Evolutionary conservation across 2,113 vertebrate species (phyloP), one percentile per base, ranked within the genome.

Genomic region (Fukomys damarensis): DNA sequence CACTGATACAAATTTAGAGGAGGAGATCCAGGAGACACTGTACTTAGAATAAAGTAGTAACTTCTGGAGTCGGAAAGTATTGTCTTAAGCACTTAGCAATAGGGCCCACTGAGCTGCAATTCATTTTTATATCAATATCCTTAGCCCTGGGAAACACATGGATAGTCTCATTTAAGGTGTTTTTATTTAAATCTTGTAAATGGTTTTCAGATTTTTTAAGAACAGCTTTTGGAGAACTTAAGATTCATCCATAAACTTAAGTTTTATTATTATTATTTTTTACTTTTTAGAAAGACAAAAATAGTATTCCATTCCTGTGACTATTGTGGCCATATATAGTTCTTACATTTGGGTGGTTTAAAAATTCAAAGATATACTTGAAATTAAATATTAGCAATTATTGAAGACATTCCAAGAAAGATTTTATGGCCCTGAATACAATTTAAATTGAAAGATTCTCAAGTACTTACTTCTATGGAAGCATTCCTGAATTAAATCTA

Each of bases 351-450:
- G 30, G 3, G 68, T 58, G 41, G 5, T 11, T 96, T 81, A 93
- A 91, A 72, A 66, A 77, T 83, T 91, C 54, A 88, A 65, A 59
- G 20, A 22, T 17, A 84, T 1, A 46, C 20, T 38, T 76, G 17
- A 68, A 32, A 22, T 63, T 4, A 94, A 87, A 87, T 90, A 93
- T 41, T 92, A 92, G 28, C 35, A 92, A 86, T 63, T 65, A 19
- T 41, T 72, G 54, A 79, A 80, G 49, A 56, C 17, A 76, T 81
- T 87, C 35, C 7, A 49, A 72, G 30, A 95, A 84, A 95, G 28
- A 1, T 66, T 96, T 24, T 82, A 41, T 43, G 24, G 63, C 3
- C 22, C 19, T 59, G 7, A 79, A 49, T 74, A 54, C 35, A 72
- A 76, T 61, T 49, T 19, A 22, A 19, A 93, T 74, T 65, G 35